phyloP scores from a whole-genome alignment of 2,888 invertebrate species.

The Eucera pruinosa region DNA sequence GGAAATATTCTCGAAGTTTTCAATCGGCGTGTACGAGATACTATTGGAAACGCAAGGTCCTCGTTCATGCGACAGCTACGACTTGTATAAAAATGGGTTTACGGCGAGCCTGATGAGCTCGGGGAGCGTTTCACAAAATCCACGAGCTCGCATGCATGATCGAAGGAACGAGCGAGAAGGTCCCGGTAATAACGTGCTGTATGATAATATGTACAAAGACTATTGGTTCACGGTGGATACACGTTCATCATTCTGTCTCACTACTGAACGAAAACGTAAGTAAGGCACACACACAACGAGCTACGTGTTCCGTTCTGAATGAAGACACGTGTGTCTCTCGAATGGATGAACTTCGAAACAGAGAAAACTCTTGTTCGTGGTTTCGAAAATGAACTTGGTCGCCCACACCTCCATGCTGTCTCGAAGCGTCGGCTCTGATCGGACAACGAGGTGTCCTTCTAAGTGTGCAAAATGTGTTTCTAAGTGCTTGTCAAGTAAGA shows the following conservation, averaged over 20 bases:
- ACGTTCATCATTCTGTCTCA: conserved; percentile 33
- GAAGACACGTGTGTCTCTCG: conserved; percentile 20
- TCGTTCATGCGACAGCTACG: conserved; percentile 27
- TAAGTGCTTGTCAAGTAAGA: conserved; percentile 61
- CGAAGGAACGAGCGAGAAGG: conserved; percentile 55
- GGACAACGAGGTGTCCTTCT: conserved; percentile 43
- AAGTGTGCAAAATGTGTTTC: conserved; percentile 61
- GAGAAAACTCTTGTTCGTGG: too few species aligned
- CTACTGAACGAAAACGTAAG: conserved; percentile 51
- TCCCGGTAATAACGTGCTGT: conserved; percentile 60
- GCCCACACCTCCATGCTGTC: conserved; percentile 65
- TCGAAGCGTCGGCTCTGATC: conserved; percentile 30
- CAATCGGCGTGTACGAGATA: background rate
- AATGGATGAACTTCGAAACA: background rate
- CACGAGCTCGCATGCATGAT: conserved; percentile 65
- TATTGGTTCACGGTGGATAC: conserved; percentile 35
- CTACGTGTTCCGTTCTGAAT: conserved; percentile 45
- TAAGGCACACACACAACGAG: conserved; percentile 46
- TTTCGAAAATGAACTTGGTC: conserved; percentile 29
- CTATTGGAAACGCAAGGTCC: conserved; percentile 15
- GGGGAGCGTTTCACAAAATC: conserved; percentile 31
- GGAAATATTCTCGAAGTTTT: background rate
- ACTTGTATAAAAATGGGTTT: background rate
- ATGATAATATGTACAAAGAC: conserved; percentile 57
- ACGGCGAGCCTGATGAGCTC: background rate